Evolutionary conservation across 2,113 vertebrate genomes (phyloP), one percentile per base, ranked within the genome.

Genomic region (Chunga burmeisteri): DNA sequence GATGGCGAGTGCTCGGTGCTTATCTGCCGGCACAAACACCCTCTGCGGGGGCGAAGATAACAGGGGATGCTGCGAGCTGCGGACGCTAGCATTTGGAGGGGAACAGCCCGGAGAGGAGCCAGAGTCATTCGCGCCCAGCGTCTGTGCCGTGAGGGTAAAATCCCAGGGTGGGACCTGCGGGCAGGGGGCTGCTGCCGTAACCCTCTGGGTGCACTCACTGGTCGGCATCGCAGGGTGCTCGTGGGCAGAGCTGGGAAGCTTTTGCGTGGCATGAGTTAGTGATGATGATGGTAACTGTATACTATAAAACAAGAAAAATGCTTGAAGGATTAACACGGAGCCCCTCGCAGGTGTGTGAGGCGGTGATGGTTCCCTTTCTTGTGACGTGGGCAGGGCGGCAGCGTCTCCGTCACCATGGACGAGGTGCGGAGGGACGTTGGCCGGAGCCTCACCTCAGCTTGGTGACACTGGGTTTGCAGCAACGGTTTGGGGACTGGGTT

Each of bases 401-500:
- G 17, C 3, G 1, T 50, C 52, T 62, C 62, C 2, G 21, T 59
- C 72, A 6, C 63, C 1, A 0, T 11, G 50, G 21, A 14, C 9
- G 1, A 38, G 8, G 30, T 18, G 36, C 4, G 10, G 79, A 26
- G 65, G 26, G 79, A 12, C 1, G 2, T 1, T 40, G 74, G 44
- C 66, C 7, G 18, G 22, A 65, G 49, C 71, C 19, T 55, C 5
- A 0, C 4, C 49, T 29, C 71, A 71, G 53, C 61, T 46, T 1
- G 4, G 42, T 67, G 88, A 59, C 21, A 0, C 63, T 15, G 90
- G 49, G 29, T 34, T 61, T 7, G 79, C 66, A 58, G 75, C 42
- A 25, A 0, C 0, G 7, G 4, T 59, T 50, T 0, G 0, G 38
- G 42, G 50, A 32, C 5, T 11, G 2, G 50, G 2, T 25, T 58